Percentiles rank a stretch among this genome's conserved stretches.
Conservation (phyloP, 2,113 vertebrate genomes). For the Ia io region DNA sequence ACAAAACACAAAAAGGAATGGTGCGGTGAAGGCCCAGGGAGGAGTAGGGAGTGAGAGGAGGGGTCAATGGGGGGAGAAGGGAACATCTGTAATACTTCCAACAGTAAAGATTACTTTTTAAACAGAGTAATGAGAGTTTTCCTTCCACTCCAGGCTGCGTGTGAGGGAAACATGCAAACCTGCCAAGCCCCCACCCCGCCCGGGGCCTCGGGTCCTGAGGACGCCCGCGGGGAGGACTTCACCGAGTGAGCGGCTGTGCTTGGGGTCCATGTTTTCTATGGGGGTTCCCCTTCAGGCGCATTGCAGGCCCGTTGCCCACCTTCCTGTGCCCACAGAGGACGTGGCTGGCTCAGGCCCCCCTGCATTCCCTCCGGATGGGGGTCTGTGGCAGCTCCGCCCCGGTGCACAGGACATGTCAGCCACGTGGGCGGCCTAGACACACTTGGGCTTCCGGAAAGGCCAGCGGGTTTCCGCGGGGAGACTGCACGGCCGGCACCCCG, state of each 20-base stretch:
- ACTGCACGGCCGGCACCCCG: not conserved
- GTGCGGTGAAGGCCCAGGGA: no score
- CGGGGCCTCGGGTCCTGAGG: slow-evolving; percentile 77
- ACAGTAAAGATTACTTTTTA: no score
- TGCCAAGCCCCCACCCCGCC: slow-evolving; percentile 78
- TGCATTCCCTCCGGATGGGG: accelerated
- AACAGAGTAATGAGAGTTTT: slow-evolving; percentile 17
- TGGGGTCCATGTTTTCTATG: not conserved
- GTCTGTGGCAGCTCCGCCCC: not conserved
- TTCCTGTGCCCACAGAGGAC: not conserved
- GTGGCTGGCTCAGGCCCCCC: not conserved
- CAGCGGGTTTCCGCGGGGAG: not conserved
- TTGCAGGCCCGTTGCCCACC: not conserved
- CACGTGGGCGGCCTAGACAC: accelerated
- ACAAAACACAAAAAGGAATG: no score
- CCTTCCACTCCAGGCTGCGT: slow-evolving; percentile 87
- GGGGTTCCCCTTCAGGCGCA: not conserved
- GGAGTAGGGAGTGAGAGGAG: no score
- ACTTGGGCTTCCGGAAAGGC: not conserved
- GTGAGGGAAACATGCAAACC: slow-evolving; percentile 93
- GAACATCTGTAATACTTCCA: no score
- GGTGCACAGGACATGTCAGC: not conserved
- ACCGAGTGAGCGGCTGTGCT: slow-evolving; percentile 84
- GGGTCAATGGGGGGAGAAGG: no score
- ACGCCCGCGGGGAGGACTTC: slow-evolving; percentile 86